Conservation (phyloP, 2,888 invertebrate species). For the Deroplatys truncata region DNA sequence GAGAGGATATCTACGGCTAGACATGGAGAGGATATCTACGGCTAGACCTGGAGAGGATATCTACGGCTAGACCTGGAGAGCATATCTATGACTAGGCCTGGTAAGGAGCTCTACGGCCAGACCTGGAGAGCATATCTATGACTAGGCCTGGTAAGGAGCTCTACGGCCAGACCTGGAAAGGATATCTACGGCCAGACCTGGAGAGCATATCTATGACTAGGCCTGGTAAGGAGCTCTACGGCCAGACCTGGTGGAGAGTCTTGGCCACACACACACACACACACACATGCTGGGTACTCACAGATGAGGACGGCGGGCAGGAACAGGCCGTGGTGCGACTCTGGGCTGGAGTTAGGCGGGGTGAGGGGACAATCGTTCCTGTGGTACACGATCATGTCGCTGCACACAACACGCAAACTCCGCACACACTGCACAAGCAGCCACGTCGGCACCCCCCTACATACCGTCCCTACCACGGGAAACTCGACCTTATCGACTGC, state of each 20-base stretch:
- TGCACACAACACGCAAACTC: constrained; percentile 15
- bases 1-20: too few species aligned
- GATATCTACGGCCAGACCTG: too few species aligned
- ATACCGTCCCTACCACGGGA: background rate
- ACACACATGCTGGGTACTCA: constrained; percentile 35
- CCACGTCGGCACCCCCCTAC: background rate
- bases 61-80: too few species aligned
- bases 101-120: too few species aligned
- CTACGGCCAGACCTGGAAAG: too few species aligned
- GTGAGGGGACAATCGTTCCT: constrained; percentile 39
- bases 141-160: too few species aligned
- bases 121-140: too few species aligned
- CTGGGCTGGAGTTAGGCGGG: constrained; percentile 45
- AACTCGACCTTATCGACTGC: background rate
- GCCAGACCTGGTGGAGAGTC: too few species aligned
- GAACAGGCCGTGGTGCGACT: constrained; percentile 36
- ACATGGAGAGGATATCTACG: too few species aligned
- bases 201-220: background rate
- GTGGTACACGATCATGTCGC: constrained; percentile 38
- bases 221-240: too few species aligned
- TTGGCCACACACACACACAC: background rate
- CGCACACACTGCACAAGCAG: background rate
- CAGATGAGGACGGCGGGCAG: constrained; percentile 42
- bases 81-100: too few species aligned
- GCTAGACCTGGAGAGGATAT: too few species aligned